These are phyloP conservation scores for Pegoplata infirma DNA, from an alignment of 2,888 invertebrate species.

Conservation along the genomic window DNA sequence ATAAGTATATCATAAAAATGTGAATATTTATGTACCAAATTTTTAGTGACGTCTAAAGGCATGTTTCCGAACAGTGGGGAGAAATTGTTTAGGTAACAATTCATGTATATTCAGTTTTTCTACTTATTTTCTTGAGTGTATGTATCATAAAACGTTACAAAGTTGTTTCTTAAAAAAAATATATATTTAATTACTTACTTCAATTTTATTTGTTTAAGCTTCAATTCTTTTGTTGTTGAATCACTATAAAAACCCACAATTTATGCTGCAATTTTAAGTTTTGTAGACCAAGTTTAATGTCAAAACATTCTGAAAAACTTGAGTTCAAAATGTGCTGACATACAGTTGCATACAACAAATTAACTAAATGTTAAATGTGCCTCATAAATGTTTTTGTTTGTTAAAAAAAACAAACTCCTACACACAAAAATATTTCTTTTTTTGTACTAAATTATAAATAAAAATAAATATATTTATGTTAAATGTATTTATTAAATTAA, in stretches of 20 bases:
- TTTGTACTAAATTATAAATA: no score
- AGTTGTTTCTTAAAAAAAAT: no score
- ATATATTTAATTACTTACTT: background rate
- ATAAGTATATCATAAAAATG: no score
- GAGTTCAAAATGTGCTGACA: slow-evolving; percentile 23
- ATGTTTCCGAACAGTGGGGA: no score
- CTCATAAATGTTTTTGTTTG: slow-evolving; percentile 14
- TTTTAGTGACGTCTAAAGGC: no score
- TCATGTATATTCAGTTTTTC: no score
- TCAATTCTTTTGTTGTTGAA: background rate
- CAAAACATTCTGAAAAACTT: slow-evolving; percentile 35
- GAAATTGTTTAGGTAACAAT: no score
- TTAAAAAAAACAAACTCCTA: background rate
- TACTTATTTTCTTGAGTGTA: no score
- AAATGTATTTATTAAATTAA: no score
- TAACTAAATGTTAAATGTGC: slow-evolving; percentile 30
- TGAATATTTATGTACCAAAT: no score
- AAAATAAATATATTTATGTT: no score
- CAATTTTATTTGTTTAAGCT: background rate
- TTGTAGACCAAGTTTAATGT: slow-evolving; percentile 56
- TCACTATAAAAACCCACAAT: background rate
- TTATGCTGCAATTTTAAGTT: background rate
- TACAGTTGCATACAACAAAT: slow-evolving; percentile 27
- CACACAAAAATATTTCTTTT: background rate
- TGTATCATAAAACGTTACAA: no score